These are phyloP conservation scores for Myathropa florea DNA, from an alignment of 2,888 invertebrate genomes.

Conservation along the genomic window DNA sequence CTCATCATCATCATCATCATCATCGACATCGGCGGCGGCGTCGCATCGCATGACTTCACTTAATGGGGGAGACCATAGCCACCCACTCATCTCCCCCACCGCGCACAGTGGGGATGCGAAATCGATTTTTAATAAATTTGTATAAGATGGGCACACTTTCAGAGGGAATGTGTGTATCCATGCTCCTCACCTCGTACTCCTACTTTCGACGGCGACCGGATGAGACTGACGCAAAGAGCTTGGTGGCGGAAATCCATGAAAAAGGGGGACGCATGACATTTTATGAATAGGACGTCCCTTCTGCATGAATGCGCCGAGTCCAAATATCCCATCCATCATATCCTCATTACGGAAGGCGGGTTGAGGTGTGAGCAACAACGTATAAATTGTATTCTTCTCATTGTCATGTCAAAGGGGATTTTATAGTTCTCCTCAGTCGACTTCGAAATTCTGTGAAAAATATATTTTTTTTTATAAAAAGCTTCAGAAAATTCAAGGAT, in stretches of 20 bases:
- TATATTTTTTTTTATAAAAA: too few species aligned
- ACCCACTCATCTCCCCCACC: background rate
- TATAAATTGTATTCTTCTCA: constrained; percentile 30
- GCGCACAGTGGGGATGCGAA: constrained; percentile 7
- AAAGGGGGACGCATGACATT: constrained; percentile 35
- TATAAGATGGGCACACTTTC: constrained; percentile 58
- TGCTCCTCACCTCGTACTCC: constrained; percentile 12
- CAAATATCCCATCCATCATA: constrained; percentile 45
- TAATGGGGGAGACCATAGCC: constrained; percentile 17
- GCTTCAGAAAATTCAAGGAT: too few species aligned
- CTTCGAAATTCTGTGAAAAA: too few species aligned
- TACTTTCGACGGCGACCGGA: background rate
- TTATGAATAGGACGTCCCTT: constrained; percentile 64
- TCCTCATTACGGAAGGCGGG: constrained; percentile 67
- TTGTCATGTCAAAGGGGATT: background rate
- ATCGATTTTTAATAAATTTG: constrained; percentile 72
- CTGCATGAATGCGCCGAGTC: constrained; percentile 41
- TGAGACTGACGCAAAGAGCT: background rate
- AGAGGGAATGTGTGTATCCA: constrained; percentile 32
- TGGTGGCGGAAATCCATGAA: constrained; percentile 9
- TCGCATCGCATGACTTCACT: constrained; percentile 50
- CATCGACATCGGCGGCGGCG: constrained; percentile 18
- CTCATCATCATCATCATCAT: background rate
- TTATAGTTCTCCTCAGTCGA: background rate
- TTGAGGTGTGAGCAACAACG: constrained; percentile 32